These are phyloP conservation scores for Diachrysia chrysitis DNA, from an alignment of 2,888 invertebrate genomes.

Conservation along the genomic window DNA sequence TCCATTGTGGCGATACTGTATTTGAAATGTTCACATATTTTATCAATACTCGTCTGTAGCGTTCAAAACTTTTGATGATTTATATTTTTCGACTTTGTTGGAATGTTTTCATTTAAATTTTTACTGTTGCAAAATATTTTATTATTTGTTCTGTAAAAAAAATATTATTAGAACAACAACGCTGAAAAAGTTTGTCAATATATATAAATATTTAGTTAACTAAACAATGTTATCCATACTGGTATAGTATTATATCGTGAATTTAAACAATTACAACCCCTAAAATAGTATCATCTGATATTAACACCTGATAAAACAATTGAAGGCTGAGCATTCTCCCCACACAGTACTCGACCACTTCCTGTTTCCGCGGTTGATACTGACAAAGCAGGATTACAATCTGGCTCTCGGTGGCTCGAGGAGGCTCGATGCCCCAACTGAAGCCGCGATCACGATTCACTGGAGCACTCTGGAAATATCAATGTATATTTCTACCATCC, in stretches of 20 bases:
- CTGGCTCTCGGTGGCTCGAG: conserved; percentile 71
- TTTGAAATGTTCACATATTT: conserved; percentile 47
- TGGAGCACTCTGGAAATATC: conserved; percentile 75
- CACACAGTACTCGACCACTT: conserved; percentile 65
- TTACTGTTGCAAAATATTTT: conserved; percentile 40
- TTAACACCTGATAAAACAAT: conserved; percentile 21
- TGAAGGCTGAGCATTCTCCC: conserved; percentile 29
- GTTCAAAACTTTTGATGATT: conserved; percentile 51
- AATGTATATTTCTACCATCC: conserved; percentile 70
- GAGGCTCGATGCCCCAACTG: conserved; percentile 72
- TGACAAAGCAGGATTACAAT: conserved; percentile 81
- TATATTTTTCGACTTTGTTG: conserved; percentile 44
- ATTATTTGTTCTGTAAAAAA: conserved; percentile 34
- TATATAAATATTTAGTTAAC: no score
- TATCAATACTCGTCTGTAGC: conserved; percentile 39
- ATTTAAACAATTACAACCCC: not conserved
- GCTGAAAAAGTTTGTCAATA: not conserved
- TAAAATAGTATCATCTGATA: conserved; percentile 13
- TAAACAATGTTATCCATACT: no score
- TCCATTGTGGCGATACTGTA: conserved; percentile 32
- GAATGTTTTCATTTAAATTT: conserved; percentile 46
- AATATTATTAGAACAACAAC: not conserved
- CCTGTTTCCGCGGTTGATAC: conserved; percentile 66
- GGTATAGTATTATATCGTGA: not conserved
- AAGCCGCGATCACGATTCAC: conserved; percentile 71